These are phyloP conservation scores for Halcyon chelicuti DNA, from an alignment of 2,797 vertebrate genomes.

Conservation along the genomic window DNA sequence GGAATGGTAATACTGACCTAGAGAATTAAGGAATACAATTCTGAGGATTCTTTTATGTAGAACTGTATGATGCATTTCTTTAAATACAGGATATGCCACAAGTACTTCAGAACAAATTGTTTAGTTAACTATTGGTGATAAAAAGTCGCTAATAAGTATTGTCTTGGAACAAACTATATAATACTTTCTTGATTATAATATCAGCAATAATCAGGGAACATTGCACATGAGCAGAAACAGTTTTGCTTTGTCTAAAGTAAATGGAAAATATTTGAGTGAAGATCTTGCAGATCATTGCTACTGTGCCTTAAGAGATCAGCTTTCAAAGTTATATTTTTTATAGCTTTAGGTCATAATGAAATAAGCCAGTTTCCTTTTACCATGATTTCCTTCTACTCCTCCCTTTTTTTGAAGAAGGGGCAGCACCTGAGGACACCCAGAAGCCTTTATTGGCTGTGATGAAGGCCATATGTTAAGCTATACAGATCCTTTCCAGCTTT, in stretches of 20 bases:
- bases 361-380: background rate
- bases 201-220: background rate
- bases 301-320: background rate
- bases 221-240: background rate
- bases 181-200: background rate
- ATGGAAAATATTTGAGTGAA: background rate
- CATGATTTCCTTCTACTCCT: background rate
- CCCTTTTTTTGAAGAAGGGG: background rate
- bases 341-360: background rate
- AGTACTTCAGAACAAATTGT: background rate
- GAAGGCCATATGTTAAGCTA: conserved; percentile 28
- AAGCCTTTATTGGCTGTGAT: background rate
- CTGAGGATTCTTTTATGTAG: background rate
- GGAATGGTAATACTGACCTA: background rate
- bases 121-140: background rate
- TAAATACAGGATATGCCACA: background rate
- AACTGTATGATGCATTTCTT: background rate
- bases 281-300: background rate
- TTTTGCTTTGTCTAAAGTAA: background rate
- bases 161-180: background rate
- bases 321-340: background rate
- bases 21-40: background rate
- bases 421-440: conserved; percentile 11
- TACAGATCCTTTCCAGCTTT: conserved; percentile 23
- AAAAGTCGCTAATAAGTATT: background rate